phyloP scores from a whole-genome alignment of 2,888 invertebrate genomes.

The Heliconius ethilla region DNA sequence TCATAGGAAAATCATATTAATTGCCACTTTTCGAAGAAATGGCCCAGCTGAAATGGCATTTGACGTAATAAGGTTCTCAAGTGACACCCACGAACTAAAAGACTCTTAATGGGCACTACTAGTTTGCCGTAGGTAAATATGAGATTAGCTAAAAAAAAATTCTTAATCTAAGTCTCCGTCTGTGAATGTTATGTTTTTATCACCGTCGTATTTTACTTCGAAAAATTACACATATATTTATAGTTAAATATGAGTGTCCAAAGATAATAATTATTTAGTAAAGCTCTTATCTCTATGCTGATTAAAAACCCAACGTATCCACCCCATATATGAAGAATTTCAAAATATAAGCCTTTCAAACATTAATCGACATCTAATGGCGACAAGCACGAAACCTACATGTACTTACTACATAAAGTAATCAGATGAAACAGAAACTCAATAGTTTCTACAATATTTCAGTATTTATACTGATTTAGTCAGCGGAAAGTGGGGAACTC shows the following conservation, averaged over 20 bases:
- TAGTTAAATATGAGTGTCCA: neutral
- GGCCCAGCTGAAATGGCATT: no score
- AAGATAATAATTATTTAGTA: neutral
- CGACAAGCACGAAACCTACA: constrained; percentile 1
- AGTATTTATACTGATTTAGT: no score
- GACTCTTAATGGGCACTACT: no score
- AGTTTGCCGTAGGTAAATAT: no score
- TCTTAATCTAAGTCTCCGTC: no score
- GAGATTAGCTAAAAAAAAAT: no score
- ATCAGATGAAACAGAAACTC: neutral
- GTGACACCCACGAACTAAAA: no score
- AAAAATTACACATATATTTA: neutral
- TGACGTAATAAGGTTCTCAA: no score
- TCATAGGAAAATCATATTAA: no score
- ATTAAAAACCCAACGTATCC: neutral
- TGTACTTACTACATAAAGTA: neutral
- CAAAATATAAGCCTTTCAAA: constrained; percentile 4
- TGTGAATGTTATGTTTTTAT: neutral
- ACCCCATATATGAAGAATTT: neutral
- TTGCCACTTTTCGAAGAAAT: no score
- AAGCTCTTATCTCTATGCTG: neutral
- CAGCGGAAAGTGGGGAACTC: no score
- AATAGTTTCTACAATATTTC: neutral
- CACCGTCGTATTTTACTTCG: neutral
- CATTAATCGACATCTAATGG: constrained; percentile 11